Conservation (phyloP, 2,113 vertebrate species). For the Platycercus adscitus region DNA sequence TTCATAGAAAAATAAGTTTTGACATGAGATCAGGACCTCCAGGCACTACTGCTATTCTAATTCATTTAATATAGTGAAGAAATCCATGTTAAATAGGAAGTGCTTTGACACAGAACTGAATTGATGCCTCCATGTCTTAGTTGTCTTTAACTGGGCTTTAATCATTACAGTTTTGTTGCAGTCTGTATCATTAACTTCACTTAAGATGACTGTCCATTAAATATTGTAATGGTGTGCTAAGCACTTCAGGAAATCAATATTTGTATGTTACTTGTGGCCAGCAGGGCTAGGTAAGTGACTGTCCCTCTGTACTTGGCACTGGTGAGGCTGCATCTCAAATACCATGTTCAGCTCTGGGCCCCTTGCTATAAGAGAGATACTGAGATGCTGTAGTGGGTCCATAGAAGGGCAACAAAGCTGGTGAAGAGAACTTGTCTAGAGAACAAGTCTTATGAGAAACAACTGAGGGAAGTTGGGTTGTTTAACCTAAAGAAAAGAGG, state of each 20-base stretch:
- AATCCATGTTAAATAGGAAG: neutral
- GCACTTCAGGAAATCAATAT: neutral
- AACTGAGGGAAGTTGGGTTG: fast-evolving
- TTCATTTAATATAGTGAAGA: neutral
- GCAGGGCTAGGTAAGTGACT: neutral
- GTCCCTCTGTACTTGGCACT: neutral
- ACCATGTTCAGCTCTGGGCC: neutral
- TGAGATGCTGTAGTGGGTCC: neutral
- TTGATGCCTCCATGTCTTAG: neutral
- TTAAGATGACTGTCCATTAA: neutral
- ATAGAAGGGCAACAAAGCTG: neutral
- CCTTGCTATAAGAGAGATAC: fast-evolving
- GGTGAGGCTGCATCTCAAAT: neutral
- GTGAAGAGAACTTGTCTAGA: neutral
- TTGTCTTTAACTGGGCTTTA: neutral
- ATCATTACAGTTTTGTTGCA: neutral
- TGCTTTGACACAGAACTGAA: neutral
- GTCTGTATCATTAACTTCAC: neutral
- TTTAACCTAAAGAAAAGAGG: neutral
- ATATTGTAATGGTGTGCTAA: neutral
- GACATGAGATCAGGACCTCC: neutral
- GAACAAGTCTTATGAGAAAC: neutral
- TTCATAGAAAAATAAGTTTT: neutral
- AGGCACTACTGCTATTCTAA: neutral
- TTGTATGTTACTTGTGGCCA: neutral